These are phyloP conservation scores for Condylura cristata DNA, from an alignment of 2,113 vertebrate genomes.

Conservation along the genomic window DNA sequence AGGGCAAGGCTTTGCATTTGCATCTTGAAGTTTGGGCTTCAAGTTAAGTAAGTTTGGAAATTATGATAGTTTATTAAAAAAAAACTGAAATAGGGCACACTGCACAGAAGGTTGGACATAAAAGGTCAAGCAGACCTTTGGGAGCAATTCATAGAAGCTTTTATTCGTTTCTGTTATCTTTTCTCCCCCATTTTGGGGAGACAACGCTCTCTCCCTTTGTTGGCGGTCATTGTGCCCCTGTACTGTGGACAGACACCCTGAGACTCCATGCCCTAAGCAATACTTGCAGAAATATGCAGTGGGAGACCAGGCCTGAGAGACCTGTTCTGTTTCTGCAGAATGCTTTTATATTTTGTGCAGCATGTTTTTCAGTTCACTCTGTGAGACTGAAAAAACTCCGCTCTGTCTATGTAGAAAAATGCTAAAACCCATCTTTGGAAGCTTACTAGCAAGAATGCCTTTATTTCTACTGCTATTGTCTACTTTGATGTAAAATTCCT, in stretches of 20 bases:
- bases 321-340: not conserved
- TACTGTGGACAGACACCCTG: not conserved
- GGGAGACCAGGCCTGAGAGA: not conserved
- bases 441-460: constrained; percentile 26
- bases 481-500: not conserved
- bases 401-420: constrained; percentile 7
- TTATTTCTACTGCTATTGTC: constrained; percentile 1
- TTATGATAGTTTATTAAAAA: not conserved
- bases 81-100: not conserved
- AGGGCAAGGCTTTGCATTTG: not conserved
- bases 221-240: constrained; percentile 28
- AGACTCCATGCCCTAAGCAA: not conserved
- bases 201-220: not conserved
- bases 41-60: not conserved
- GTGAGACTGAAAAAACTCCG: not conserved
- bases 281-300: not conserved
- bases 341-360: constrained; percentile 17
- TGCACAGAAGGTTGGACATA: not conserved
- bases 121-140: constrained; percentile 44
- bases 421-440: constrained; percentile 35
- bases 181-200: not conserved
- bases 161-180: not conserved
- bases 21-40: not conserved
- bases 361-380: not conserved
- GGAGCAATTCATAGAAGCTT: not conserved